These are phyloP conservation scores for Sarcophaga peregrina DNA, from an alignment of 1,140 invertebrate genomes.

Conservation along the genomic window DNA sequence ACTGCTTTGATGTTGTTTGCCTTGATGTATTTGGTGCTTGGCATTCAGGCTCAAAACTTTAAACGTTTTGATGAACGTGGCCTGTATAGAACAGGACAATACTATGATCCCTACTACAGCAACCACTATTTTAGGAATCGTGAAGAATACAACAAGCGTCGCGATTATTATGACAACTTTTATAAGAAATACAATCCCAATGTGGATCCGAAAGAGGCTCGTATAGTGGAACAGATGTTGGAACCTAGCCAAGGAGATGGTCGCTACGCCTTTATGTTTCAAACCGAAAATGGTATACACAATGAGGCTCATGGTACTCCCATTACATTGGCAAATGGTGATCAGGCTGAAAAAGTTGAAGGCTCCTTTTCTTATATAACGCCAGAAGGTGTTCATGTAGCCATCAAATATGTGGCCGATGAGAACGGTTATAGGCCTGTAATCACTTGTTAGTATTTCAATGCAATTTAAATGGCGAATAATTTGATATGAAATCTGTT, in stretches of 20 bases:
- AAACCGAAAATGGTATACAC: constrained; percentile 72
- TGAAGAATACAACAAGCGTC: constrained; percentile 57
- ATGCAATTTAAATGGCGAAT: not conserved
- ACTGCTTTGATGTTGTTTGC: not conserved
- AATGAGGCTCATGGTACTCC: constrained; percentile 68
- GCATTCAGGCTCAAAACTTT: not conserved
- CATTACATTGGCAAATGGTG: constrained; percentile 60
- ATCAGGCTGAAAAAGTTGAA: constrained; percentile 56
- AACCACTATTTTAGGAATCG: constrained; percentile 59
- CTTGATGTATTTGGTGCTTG: not conserved
- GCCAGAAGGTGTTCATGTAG: constrained; percentile 59
- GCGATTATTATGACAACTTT: constrained; percentile 57
- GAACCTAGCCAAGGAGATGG: constrained; percentile 54
- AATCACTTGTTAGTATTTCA: constrained; percentile 56
- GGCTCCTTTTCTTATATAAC: constrained; percentile 60
- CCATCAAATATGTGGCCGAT: constrained; percentile 60
- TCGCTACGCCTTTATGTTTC: constrained; percentile 56
- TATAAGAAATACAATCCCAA: constrained; percentile 60
- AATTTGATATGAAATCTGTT: not conserved
- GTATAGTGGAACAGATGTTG: constrained; percentile 53
- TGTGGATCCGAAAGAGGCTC: constrained; percentile 53
- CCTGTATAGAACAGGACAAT: constrained; percentile 54
- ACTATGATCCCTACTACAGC: constrained; percentile 52
- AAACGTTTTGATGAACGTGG: constrained; percentile 30
- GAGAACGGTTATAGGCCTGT: constrained; percentile 60